Conservation (phyloP, 2,113 vertebrate species). For the Smithornis capensis region DNA sequence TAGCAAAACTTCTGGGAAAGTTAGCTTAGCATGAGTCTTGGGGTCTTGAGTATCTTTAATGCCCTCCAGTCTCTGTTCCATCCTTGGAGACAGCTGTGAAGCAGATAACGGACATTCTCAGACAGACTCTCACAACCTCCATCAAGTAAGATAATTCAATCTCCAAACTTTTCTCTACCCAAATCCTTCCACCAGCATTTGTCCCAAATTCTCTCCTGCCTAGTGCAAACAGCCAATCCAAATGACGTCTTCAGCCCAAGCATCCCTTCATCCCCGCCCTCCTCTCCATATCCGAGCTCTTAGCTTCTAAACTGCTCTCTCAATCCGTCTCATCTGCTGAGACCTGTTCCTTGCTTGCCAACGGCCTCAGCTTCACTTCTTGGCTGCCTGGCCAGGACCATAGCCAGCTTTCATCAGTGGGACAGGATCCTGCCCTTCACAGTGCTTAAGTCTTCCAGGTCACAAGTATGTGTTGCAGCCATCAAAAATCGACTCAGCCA, state of each 20-base stretch:
- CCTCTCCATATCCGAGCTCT: background rate
- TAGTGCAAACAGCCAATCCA: background rate
- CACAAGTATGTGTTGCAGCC: background rate
- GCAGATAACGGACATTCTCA: no score
- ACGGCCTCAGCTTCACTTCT: background rate
- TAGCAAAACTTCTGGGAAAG: no score
- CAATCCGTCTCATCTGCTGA: background rate
- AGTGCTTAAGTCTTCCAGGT: background rate
- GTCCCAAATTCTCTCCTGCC: background rate
- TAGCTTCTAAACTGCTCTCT: background rate
- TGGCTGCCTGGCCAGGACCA: background rate
- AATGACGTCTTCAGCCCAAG: background rate
- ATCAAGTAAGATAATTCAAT: background rate
- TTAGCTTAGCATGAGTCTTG: no score
- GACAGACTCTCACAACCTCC: no score
- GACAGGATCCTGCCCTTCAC: background rate
- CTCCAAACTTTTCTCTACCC: background rate
- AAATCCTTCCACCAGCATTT: background rate
- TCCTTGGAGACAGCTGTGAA: no score
- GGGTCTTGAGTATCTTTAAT: no score
- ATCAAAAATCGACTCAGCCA: fast-evolving
- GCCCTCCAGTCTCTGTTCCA: no score
- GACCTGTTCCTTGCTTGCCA: background rate
- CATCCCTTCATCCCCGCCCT: background rate
- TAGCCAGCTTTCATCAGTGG: background rate